Evolutionary conservation across 2,888 invertebrate species (phyloP).

Genomic region (Cancer borealis): DNA sequence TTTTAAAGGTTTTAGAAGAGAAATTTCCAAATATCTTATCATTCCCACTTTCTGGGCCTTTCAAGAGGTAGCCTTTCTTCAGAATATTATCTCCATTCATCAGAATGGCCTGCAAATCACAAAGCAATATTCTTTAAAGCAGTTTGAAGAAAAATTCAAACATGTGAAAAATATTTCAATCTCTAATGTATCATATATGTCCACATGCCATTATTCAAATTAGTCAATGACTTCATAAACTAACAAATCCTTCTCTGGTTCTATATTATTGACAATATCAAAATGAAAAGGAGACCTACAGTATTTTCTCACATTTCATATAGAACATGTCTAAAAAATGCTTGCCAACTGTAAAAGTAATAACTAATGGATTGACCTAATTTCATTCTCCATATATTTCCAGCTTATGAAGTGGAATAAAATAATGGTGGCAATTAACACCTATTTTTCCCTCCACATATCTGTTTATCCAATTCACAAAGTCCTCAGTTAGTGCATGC

Average conservation of each 20-base stretch:
- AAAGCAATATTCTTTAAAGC: not conserved
- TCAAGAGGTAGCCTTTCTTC: slow-evolving; percentile 93
- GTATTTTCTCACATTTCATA: not conserved
- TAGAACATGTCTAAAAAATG: not conserved
- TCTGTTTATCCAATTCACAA: not conserved
- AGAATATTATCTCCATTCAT: slow-evolving; percentile 83
- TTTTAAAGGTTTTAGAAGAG: slow-evolving; percentile 94
- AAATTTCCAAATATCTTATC: slow-evolving; percentile 95
- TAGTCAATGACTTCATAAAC: not conserved
- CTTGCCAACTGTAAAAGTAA: not conserved
- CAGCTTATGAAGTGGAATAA: not conserved
- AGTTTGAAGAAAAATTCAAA: not conserved
- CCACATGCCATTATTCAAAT: not conserved
- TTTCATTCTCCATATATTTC: not conserved
- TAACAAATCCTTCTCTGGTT: not conserved
- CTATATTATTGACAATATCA: not conserved
- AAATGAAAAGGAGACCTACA: not conserved
- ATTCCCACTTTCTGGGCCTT: slow-evolving; percentile 93
- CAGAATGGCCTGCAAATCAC: slow-evolving; percentile 67
- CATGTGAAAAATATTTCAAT: not conserved
- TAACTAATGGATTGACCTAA: not conserved
- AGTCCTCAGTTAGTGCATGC: too few relatives aligned
- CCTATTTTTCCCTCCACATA: not conserved
- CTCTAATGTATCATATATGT: not conserved
- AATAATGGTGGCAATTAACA: not conserved